A percentile compares a stretch with the other conserved stretches of the same genome.
Evolutionary conservation across 92 coral and sea anemone species (phyloP).

Genomic region (Palythoa heliodiscus): DNA sequence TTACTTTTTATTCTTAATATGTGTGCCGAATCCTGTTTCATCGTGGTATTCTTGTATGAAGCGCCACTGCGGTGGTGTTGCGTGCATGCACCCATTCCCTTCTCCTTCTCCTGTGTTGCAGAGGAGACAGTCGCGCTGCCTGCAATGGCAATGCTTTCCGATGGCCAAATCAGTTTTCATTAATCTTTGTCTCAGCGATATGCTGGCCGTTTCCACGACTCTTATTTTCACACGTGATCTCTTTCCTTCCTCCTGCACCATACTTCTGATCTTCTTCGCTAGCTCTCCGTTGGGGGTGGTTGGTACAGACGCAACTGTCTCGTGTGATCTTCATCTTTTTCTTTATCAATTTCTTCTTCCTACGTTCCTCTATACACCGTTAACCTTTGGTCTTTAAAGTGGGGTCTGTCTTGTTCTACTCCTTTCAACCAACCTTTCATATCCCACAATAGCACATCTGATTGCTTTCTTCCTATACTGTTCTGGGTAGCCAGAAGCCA

Average conservation of each 20-base stretch:
- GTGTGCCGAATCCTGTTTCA: neutral
- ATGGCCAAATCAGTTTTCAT: neutral
- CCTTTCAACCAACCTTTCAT: neutral
- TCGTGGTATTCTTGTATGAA: neutral
- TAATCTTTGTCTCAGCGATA: neutral
- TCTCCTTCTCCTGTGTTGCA: neutral
- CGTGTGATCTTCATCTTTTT: neutral
- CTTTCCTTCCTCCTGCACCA: neutral
- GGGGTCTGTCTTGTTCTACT: neutral
- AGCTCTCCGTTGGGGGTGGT: neutral
- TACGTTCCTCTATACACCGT: neutral
- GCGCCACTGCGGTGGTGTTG: neutral
- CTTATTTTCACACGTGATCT: neutral
- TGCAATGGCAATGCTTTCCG: neutral
- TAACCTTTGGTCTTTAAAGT: constrained; percentile 5
- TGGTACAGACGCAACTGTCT: neutral
- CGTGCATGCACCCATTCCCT: neutral
- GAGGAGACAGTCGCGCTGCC: neutral
- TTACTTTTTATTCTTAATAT: neutral
- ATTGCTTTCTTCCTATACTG: neutral
- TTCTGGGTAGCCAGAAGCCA: constrained; percentile 27
- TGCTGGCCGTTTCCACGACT: neutral
- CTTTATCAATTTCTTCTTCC: neutral
- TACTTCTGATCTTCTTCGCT: neutral
- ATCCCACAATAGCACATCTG: neutral